A percentile compares a stretch with the other conserved stretches of the same genome.
Conservation (phyloP, 2,113 vertebrate species). For the Lichenostomus cassidix region DNA sequence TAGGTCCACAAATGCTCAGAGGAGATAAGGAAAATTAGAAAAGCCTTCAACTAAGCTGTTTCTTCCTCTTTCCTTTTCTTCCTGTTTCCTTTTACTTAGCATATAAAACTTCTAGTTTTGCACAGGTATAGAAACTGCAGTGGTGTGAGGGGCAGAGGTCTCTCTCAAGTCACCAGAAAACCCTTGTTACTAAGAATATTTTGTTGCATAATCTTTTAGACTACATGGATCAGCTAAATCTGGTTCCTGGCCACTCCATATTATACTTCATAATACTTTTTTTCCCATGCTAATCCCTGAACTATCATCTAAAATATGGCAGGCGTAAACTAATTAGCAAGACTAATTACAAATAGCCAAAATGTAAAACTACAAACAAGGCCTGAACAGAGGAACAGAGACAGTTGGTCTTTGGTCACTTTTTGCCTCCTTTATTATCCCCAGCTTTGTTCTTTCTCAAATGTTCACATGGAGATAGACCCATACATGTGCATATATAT, state of each 20-base stretch:
- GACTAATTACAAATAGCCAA: background rate
- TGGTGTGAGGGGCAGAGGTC: background rate
- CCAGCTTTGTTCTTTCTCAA: background rate
- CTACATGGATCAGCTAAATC: background rate
- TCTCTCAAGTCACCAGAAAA: background rate
- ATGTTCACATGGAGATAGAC: background rate
- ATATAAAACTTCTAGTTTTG: background rate
- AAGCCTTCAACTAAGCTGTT: background rate
- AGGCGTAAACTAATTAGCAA: background rate
- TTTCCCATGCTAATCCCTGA: background rate
- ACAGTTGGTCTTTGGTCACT: background rate
- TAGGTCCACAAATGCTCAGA: background rate
- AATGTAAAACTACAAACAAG: background rate
- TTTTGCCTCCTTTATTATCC: background rate
- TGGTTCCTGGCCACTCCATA: background rate
- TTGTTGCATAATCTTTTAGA: background rate
- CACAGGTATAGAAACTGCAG: background rate
- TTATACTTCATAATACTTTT: background rate
- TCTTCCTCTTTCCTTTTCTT: background rate
- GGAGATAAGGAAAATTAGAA: slow-evolving; percentile 26
- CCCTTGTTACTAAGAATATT: background rate
- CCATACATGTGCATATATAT: background rate
- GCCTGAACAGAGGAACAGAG: background rate
- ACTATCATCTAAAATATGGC: background rate
- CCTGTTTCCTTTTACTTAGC: background rate